Evolutionary conservation across 2,797 vertebrate species (phyloP).

Genomic region (Hippopotamyrus pictus): DNA sequence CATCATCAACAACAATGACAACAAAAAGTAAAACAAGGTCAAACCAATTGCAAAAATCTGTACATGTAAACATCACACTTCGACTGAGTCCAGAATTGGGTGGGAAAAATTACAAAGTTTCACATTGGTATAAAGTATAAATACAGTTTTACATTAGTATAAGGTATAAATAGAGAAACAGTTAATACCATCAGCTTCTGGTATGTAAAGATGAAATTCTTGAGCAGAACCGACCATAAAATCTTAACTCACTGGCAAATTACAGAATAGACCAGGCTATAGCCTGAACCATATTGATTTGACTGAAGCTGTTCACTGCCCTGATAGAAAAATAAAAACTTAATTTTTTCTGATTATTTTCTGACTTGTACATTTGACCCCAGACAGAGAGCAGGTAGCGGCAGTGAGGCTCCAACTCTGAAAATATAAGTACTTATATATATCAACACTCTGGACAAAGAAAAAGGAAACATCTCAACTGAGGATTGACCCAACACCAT

Average conservation of each 20-base stretch:
- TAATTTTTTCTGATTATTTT: constrained; percentile 56
- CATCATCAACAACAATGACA: constrained; percentile 9
- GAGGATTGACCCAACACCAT: not conserved
- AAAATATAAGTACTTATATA: constrained; percentile 11
- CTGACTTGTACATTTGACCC: constrained; percentile 43
- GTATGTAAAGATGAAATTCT: constrained; percentile 63
- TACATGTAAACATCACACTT: constrained; percentile 99
- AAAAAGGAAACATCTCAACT: not conserved
- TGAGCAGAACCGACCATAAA: constrained; percentile 52
- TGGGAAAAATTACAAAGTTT: constrained; percentile 92
- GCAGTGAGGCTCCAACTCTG: not conserved
- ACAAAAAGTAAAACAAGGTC: constrained; percentile 34
- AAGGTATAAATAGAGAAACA: constrained; percentile 50
- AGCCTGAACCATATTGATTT: constrained; percentile 63
- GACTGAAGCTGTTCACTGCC: constrained; percentile 62
- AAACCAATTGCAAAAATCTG: constrained; percentile 71
- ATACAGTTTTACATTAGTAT: constrained; percentile 57
- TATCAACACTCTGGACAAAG: constrained; percentile 3
- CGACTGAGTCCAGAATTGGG: constrained; percentile 98
- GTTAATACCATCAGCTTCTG: constrained; percentile 72
- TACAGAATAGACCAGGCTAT: constrained; percentile 69
- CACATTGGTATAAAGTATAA: constrained; percentile 97
- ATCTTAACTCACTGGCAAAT: constrained; percentile 71
- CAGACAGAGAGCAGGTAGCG: not conserved
- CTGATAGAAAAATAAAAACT: constrained; percentile 60